Percentiles rank a stretch among this genome's conserved stretches.
These are phyloP conservation scores for Serrognathus titanus DNA, from an alignment of 2,888 invertebrate genomes.

Conservation along the genomic window DNA sequence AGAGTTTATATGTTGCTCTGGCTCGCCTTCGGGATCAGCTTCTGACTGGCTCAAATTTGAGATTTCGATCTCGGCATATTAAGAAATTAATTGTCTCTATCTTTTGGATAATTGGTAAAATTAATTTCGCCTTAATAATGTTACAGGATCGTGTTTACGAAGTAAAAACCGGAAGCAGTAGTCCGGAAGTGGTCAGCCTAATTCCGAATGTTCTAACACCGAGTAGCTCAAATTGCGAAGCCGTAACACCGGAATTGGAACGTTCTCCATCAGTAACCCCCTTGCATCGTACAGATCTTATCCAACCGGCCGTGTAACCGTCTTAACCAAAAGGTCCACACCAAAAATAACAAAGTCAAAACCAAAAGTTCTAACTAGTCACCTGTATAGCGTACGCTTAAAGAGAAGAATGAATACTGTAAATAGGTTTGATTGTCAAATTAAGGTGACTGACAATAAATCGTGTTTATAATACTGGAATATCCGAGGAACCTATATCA, in stretches of 20 bases:
- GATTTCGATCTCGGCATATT: too few species aligned
- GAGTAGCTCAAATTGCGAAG: slow-evolving; percentile 54
- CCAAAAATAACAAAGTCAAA: slow-evolving; percentile 9
- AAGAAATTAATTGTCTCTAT: too few species aligned
- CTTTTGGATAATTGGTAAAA: too few species aligned
- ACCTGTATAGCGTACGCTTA: slow-evolving; percentile 26
- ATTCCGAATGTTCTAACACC: slow-evolving; percentile 61
- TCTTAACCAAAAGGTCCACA: background rate
- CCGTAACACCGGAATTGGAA: slow-evolving; percentile 53
- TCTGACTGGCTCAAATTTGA: too few species aligned
- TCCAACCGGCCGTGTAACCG: slow-evolving; percentile 52
- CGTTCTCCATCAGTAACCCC: slow-evolving; percentile 55
- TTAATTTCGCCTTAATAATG: background rate
- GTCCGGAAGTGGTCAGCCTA: slow-evolving; percentile 68
- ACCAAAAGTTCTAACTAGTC: slow-evolving; percentile 18
- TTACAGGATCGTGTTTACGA: slow-evolving; percentile 60
- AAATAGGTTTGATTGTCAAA: slow-evolving; percentile 39
- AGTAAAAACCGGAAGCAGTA: slow-evolving; percentile 51
- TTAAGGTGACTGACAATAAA: slow-evolving; percentile 48
- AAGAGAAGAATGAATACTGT: slow-evolving; percentile 22
- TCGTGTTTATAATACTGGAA: slow-evolving; percentile 22
- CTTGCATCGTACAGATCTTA: slow-evolving; percentile 57
- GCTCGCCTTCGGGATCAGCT: too few species aligned
- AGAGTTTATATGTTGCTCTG: too few species aligned
- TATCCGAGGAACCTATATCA: background rate